Percentiles rank a stretch among this genome's conserved stretches.
Evolutionary conservation across 2,888 invertebrate species (phyloP).

Genomic region (Adela reaumurella): DNA sequence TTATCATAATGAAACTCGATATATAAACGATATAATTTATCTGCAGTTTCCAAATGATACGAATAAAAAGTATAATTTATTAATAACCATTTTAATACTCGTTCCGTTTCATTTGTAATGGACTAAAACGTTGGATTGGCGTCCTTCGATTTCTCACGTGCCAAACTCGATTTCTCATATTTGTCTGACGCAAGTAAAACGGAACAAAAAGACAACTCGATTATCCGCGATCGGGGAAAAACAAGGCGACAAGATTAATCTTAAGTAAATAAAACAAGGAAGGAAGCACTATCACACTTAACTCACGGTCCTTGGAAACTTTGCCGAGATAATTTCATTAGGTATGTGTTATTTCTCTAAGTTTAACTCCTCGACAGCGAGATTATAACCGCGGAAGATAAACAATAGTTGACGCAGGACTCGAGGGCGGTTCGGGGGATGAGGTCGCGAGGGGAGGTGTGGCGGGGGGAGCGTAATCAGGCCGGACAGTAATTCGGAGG

Average conservation of each 20-base stretch:
- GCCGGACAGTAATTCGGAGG: conserved; percentile 52
- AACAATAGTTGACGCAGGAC: neutral
- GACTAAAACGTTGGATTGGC: no score
- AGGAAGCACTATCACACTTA: neutral
- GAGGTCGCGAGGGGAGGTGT: conserved; percentile 21
- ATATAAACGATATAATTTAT: no score
- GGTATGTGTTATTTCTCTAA: neutral
- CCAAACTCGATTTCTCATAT: no score
- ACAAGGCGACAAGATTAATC: neutral
- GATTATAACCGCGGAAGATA: neutral
- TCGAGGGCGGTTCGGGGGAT: no score
- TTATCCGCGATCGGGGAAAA: neutral
- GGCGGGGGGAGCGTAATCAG: conserved; percentile 37
- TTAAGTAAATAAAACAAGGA: neutral
- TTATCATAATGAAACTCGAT: no score
- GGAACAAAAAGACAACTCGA: no score
- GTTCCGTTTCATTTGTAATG: no score
- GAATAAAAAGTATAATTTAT: no score
- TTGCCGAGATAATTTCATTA: neutral
- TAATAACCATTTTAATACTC: no score
- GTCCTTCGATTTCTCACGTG: no score
- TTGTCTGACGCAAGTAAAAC: no score
- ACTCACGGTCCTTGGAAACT: neutral
- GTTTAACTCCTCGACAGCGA: neutral
- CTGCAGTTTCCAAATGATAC: no score